Conservation (phyloP, 2,113 vertebrate genomes). For the Rhineura floridana region DNA sequence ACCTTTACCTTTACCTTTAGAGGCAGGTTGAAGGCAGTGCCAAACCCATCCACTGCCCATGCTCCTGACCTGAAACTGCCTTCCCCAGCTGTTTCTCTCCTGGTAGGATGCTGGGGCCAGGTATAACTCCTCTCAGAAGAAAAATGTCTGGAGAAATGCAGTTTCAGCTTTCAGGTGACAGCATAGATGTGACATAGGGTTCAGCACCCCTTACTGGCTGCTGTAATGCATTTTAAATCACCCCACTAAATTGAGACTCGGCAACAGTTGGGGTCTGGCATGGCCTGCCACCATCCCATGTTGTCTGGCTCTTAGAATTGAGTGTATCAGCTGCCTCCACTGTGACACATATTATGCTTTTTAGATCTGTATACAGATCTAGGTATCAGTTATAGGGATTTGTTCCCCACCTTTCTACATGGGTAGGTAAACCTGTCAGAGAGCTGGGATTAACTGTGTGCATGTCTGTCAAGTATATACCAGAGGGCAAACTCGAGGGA, state of each 20-base stretch:
- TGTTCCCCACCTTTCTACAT: not conserved
- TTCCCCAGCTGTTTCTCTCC: not conserved
- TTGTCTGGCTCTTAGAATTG: not conserved
- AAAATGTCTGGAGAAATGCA: not conserved
- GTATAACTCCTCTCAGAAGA: too few relatives aligned
- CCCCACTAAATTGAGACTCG: not conserved
- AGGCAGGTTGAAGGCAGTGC: too few relatives aligned
- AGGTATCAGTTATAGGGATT: not conserved
- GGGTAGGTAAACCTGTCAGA: not conserved
- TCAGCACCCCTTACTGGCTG: not conserved
- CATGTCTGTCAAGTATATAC: not conserved
- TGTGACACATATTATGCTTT: not conserved
- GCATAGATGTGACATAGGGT: not conserved
- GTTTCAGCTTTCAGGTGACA: not conserved
- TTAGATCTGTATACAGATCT: too few relatives aligned
- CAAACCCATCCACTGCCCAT: not conserved
- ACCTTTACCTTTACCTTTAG: too few relatives aligned
- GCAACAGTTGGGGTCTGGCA: not conserved
- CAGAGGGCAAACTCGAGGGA: not conserved
- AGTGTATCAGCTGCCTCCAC: not conserved
- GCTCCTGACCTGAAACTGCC: not conserved
- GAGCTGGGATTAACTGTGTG: not conserved
- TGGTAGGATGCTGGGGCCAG: not conserved
- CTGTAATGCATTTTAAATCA: not conserved
- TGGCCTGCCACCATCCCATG: not conserved